Evolutionary conservation across 2,888 invertebrate genomes (phyloP), one percentile per base, ranked within the genome.

Genomic region (Priocnemis perturbator): DNA sequence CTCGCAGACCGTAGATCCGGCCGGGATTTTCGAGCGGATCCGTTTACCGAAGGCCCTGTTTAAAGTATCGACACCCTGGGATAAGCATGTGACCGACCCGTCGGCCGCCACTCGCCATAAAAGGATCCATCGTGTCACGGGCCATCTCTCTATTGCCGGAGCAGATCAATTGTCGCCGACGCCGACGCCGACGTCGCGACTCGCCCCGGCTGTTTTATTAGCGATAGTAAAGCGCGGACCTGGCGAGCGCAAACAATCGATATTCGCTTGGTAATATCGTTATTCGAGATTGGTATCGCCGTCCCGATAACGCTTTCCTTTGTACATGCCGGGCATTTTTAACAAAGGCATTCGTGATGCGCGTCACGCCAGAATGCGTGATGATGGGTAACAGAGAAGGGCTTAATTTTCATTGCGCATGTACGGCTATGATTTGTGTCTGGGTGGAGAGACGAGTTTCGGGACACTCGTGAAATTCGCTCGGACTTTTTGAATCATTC

Each of bases 121-220:
- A 50, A 50, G 20, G 50, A 50, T 50, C 50, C 50, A 20, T 20
- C 17, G 17, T 50, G 20, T 17, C 50, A 17, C 50, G 50, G 5
- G 11, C 20, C 20, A 17, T 50, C 50, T 50, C 37, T 7, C 11
- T 37, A 37, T 37, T 37, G 7, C 37, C 57, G 37, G 50, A 69
- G 62, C 77, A 80, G 81, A 84, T 84, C 84, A 84, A 84, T 84
- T 84, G 84, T 73, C 69, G 79, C 81, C 84, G 82, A 82, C 83
- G 73, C 77, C n/a, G n/a, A n/a, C 69, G 79, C 81, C 84, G 82
- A 82, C 83, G 73, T n/a, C 77, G 71, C 72, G 70, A 59, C 59
- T 47, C 71, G 69, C 69, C 71, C 77, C 77, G 79, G 50, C 37
- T 84, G 83, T 85, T 86, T 85, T 85, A 85, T 83, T 85, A 84